These are phyloP conservation scores for Zaprionus taronus DNA, from an alignment of 1,140 invertebrate genomes.

Conservation along the genomic window DNA sequence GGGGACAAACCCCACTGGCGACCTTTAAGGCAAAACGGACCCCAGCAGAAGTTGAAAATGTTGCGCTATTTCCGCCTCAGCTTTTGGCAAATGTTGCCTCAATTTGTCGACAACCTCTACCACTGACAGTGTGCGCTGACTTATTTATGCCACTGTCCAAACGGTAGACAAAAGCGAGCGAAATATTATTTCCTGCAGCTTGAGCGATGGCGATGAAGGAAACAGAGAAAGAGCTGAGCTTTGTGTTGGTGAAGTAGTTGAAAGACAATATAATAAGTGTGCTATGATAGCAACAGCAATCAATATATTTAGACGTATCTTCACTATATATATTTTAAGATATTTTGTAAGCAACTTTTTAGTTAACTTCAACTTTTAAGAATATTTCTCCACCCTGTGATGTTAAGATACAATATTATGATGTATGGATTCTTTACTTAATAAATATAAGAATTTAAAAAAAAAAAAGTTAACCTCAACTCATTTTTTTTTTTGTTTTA, in stretches of 20 bases:
- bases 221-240: not conserved
- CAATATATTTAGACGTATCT: not conserved
- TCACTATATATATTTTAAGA: not conserved
- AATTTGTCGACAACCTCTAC: constrained; percentile 51
- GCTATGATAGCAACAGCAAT: too few species aligned
- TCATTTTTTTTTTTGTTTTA: not conserved
- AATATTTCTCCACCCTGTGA: too few species aligned
- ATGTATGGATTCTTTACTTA: too few species aligned
- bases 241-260: not conserved
- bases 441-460: too few species aligned
- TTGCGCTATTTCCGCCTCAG: constrained; percentile 55
- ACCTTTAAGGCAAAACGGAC: constrained; percentile 10
- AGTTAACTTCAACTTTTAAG: not conserved
- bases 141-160: constrained; percentile 26
- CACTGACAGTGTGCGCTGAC: constrained; percentile 7
- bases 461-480: not conserved
- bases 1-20: not conserved
- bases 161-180: not conserved
- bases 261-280: not conserved
- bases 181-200: constrained; percentile 55
- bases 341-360: not conserved
- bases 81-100: constrained; percentile 36
- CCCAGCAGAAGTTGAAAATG: constrained; percentile 57
- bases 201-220: constrained; percentile 2
- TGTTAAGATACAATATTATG: too few species aligned